Evolutionary conservation across 2,888 invertebrate genomes (phyloP), one percentile per base, ranked within the genome.

Genomic region (Troilus luridus): DNA sequence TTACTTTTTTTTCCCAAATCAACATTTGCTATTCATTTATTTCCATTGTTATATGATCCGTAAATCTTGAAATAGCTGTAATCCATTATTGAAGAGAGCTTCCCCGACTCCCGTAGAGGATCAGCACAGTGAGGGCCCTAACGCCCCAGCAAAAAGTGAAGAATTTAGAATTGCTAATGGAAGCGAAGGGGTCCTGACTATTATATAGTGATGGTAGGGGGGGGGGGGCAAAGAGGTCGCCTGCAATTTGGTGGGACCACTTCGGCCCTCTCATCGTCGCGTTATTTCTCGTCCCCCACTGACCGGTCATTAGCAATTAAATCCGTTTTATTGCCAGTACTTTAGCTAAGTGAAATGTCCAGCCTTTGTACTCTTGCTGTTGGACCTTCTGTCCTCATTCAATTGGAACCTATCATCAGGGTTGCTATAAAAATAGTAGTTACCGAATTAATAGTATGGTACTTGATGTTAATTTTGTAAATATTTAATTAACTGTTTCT

Each of bases 131-230:
- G 19, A 41, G 41, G 72, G 17, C 19, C 8, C 19, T 77, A 17
- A 9, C 27, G 9, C 85, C 85, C 85, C 85, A n/a, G n/a, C 85
- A 85, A 85, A 85, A 85, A 85, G 56, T 58, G 85, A 85, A 58
- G 85, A 85, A 85, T 85, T 85, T 85, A 85, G 85, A 56, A 54
- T 85, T 85, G 85, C 56, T 85, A 85, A 85, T 85, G 85, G 85
- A 85, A 56, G 67, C 0, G 59, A 14, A 59, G 14, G 59, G 59
- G 59, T 10, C 10, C 59, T 12, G 59, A 59, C 59, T 59, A 59
- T 59, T 59, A 59, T 59, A 59, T 59, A 59, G 59, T 59, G 59
- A 59, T n/a, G n/a, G n/a, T n/a, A n/a, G n/a, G n/a, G 67, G 67
- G 67, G n/a, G 64, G 10, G 64, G 0, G 17, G 11, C 85, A 56